Conservation (phyloP, 1,140 invertebrate genomes). For the Procambarus virginalis region DNA sequence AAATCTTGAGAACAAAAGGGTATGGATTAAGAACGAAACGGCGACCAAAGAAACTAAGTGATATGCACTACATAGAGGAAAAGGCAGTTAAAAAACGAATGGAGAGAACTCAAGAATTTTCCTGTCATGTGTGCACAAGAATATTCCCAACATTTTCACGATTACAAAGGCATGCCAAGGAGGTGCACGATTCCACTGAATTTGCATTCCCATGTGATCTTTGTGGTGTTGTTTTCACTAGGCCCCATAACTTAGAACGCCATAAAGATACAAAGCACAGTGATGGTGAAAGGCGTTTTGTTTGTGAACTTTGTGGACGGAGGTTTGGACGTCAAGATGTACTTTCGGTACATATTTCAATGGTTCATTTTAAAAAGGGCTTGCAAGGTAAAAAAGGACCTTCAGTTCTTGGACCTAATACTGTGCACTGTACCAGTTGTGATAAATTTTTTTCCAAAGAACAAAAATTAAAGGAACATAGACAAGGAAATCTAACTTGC, state of each 20-base stretch:
- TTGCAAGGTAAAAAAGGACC: constrained; percentile 42
- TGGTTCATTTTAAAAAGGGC: constrained; percentile 44
- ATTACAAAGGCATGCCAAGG: constrained; percentile 50
- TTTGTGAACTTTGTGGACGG: constrained; percentile 50
- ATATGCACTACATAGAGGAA: constrained; percentile 61
- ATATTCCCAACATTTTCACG: constrained; percentile 48
- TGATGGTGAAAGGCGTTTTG: constrained; percentile 46
- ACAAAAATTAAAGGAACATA: constrained; percentile 42
- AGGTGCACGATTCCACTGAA: constrained; percentile 42
- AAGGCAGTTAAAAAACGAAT: constrained; percentile 31
- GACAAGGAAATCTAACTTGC: constrained; percentile 41
- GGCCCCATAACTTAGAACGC: constrained; percentile 54
- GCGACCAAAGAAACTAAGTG: constrained; percentile 43
- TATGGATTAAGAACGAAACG: constrained; percentile 52
- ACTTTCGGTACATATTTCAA: constrained; percentile 47
- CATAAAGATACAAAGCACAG: constrained; percentile 58
- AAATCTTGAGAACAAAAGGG: constrained; percentile 43
- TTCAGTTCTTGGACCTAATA: constrained; percentile 6
- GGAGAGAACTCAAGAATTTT: constrained; percentile 31
- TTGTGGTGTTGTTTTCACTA: constrained; percentile 49
- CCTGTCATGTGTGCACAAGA: constrained; percentile 31
- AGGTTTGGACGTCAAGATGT: constrained; percentile 53
- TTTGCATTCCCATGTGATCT: constrained; percentile 57
- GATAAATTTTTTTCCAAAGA: constrained; percentile 57
- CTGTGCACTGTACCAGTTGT: constrained; percentile 54